Conservation (phyloP, 2,113 vertebrate genomes). For the Mohoua ochrocephala region DNA sequence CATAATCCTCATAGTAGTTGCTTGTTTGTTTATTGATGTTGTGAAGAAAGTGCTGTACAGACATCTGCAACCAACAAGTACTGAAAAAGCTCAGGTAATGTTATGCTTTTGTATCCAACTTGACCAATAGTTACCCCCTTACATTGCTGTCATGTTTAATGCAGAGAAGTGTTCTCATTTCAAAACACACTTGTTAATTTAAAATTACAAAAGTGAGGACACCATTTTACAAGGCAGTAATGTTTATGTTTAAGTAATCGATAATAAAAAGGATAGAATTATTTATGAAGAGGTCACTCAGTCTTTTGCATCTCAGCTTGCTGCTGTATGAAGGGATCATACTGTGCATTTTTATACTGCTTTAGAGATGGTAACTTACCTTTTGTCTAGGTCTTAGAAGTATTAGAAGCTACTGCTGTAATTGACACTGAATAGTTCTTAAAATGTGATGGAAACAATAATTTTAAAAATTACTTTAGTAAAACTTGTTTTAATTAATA, state of each 20-base stretch:
- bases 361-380: background rate
- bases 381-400: background rate
- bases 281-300: background rate
- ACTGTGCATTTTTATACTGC: background rate
- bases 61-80: constrained; percentile 88
- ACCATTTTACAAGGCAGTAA: background rate
- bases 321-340: background rate
- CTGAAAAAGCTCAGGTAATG: constrained; percentile 93
- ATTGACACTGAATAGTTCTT: background rate
- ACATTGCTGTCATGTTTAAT: background rate
- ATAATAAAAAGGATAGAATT: background rate
- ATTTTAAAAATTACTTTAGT: background rate
- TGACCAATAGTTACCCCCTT: background rate
- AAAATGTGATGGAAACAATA: background rate
- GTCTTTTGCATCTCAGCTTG: background rate
- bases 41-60: constrained; percentile 93
- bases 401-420: background rate
- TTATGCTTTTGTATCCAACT: background rate
- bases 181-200: background rate
- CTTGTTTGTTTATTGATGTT: constrained; percentile 90
- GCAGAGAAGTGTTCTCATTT: background rate
- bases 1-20: constrained; percentile 90
- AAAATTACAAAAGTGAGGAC: background rate
- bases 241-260: background rate
- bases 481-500: background rate